phyloP scores from a whole-genome alignment of 2,888 invertebrate genomes.

The Microplitis deprimator region DNA sequence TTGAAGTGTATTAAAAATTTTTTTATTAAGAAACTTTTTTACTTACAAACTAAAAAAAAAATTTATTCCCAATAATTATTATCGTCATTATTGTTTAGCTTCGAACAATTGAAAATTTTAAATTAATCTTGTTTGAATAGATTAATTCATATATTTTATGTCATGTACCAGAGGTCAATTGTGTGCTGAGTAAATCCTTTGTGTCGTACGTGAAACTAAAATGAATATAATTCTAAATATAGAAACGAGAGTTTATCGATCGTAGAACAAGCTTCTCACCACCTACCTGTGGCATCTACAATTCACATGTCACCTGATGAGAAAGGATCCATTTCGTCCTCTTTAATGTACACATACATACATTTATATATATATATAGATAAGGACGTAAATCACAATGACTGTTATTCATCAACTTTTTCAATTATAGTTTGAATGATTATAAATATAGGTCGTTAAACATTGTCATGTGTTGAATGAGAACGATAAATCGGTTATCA shows the following conservation, averaged over 20 bases:
- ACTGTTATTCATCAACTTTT: not conserved
- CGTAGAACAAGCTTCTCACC: slow-evolving; percentile 48
- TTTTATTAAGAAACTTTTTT: not conserved
- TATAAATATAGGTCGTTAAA: not conserved
- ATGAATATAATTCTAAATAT: slow-evolving; percentile 59
- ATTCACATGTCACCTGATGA: slow-evolving; percentile 51
- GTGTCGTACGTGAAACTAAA: slow-evolving; percentile 50
- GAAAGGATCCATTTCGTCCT: not conserved
- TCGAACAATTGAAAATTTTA: too few relatives aligned
- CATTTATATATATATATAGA: not conserved
- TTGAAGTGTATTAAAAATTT: not conserved
- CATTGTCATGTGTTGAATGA: not conserved
- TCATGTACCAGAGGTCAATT: slow-evolving; percentile 18
- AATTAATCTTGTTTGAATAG: too few relatives aligned
- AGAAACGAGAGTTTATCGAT: slow-evolving; percentile 54
- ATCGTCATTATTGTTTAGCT: too few relatives aligned
- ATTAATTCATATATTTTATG: not conserved
- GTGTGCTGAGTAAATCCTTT: slow-evolving; percentile 5
- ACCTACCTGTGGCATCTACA: slow-evolving; percentile 61
- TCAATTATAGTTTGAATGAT: slow-evolving; percentile 1
- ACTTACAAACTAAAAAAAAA: not conserved
- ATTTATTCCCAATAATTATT: not conserved
- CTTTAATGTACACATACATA: not conserved
- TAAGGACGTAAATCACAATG: not conserved
- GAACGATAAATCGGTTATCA: slow-evolving; percentile 20